A percentile compares a stretch with the other conserved stretches of the same genome.
Conservation (phyloP, 2,797 vertebrate genomes). For the Lutjanus argentimaculatus region DNA sequence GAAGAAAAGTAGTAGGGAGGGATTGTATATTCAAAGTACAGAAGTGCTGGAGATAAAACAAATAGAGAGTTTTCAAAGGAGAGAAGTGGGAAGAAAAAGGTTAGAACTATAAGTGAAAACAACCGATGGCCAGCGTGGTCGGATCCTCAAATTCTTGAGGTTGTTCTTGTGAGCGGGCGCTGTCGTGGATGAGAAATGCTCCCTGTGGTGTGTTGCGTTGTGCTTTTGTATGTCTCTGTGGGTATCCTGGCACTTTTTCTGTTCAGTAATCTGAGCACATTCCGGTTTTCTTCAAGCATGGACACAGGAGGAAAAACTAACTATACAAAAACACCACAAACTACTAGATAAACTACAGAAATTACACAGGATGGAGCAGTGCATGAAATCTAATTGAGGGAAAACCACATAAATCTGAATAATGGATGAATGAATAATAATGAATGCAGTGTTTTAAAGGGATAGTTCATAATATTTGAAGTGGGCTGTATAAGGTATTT, state of each 20-base stretch:
- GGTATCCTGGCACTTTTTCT: conserved; percentile 56
- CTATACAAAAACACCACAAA: conserved; percentile 4
- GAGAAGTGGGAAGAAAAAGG: conserved; percentile 3
- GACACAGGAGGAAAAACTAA: not conserved
- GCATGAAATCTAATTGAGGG: conserved; percentile 12
- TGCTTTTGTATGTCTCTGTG: conserved; percentile 62
- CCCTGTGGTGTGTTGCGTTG: conserved; percentile 45
- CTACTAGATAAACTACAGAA: not conserved
- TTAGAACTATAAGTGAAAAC: conserved; percentile 38
- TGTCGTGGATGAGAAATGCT: conserved; percentile 50
- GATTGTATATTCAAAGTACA: conserved; percentile 40
- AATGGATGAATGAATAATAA: too few relatives aligned
- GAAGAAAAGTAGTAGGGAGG: conserved; percentile 12
- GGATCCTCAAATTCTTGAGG: conserved; percentile 42
- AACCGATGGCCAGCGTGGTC: conserved; percentile 18
- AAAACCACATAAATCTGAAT: conserved; percentile 7
- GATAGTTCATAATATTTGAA: too few relatives aligned
- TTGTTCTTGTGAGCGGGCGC: conserved; percentile 52
- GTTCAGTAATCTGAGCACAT: conserved; percentile 61
- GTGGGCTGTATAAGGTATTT: too few relatives aligned
- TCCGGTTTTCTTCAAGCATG: conserved; percentile 37
- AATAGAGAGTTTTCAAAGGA: conserved; percentile 25
- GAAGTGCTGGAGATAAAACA: conserved; percentile 30
- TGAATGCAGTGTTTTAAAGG: conserved; percentile 13
- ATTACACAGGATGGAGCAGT: not conserved